Evolutionary conservation across 1,140 invertebrate species (phyloP).

Genomic region (Thereuonema tuberculata): DNA sequence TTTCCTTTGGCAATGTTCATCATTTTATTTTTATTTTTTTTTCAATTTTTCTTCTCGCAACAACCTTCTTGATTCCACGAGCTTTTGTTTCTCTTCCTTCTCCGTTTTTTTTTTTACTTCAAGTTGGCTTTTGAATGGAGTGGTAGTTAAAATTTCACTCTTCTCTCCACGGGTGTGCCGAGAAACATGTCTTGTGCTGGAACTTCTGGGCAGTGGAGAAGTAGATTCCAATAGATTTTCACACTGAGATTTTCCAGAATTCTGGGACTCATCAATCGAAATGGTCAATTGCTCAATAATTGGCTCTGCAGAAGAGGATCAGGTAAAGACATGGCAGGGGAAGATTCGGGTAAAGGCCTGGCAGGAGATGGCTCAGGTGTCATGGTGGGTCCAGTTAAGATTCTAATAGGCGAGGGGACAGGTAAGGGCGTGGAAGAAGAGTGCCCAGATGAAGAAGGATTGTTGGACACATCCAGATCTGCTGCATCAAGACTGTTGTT

Average conservation of each 20-base stretch:
- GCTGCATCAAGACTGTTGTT: background rate
- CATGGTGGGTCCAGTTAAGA: too few species aligned
- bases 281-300: background rate
- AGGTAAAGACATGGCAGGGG: background rate
- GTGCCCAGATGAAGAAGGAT: background rate
- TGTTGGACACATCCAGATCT: background rate
- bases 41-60: background rate
- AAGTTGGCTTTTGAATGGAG: background rate
- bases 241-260: background rate
- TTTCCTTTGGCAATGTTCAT: background rate
- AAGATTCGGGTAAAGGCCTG: background rate
- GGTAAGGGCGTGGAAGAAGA: too few species aligned
- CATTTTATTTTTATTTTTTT: background rate
- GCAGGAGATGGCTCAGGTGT: too few species aligned
- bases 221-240: background rate
- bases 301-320: background rate
- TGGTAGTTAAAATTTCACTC: background rate
- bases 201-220: background rate
- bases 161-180: background rate
- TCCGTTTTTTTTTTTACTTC: background rate
- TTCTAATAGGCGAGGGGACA: too few species aligned
- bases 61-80: background rate
- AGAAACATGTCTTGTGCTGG: background rate
- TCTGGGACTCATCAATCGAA: background rate
- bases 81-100: background rate